Conservation (phyloP, 2,888 invertebrate genomes). For the Unio delphinus region DNA sequence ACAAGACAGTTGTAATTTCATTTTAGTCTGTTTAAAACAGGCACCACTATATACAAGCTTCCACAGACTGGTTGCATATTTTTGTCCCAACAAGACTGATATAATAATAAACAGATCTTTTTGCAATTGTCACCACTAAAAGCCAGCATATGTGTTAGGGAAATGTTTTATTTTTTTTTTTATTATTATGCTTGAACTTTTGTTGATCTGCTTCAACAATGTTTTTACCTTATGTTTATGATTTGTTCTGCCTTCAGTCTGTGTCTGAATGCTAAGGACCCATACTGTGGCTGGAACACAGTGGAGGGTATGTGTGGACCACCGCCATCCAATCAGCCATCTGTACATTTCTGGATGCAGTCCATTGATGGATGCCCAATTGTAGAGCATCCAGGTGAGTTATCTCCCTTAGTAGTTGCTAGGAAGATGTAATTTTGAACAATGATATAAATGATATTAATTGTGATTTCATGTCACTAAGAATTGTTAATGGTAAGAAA, state of each 20-base stretch:
- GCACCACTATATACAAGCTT: too few relatives aligned
- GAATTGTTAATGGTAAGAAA: too few relatives aligned
- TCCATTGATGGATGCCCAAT: constrained; percentile 81
- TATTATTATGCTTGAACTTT: neutral
- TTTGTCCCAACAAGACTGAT: too few relatives aligned
- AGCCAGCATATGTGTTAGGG: neutral
- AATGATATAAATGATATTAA: too few relatives aligned
- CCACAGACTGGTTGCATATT: too few relatives aligned
- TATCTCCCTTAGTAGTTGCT: too few relatives aligned
- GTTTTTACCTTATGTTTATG: constrained; percentile 3
- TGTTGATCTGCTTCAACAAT: neutral
- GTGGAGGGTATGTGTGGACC: constrained; percentile 81
- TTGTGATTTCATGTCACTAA: too few relatives aligned
- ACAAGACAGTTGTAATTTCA: too few relatives aligned
- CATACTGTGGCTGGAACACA: constrained; percentile 95
- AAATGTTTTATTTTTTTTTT: neutral
- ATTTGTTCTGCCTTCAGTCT: constrained; percentile 64
- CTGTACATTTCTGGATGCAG: constrained; percentile 83
- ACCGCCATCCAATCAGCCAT: constrained; percentile 79
- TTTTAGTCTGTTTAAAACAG: too few relatives aligned
- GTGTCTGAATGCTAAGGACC: constrained; percentile 89
- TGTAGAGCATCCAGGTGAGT: constrained; percentile 56
- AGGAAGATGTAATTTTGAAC: too few relatives aligned
- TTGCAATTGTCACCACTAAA: too few relatives aligned
- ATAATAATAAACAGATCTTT: too few relatives aligned